Conservation (phyloP, 2,113 vertebrate species). For the Chaenogobius annularis region DNA sequence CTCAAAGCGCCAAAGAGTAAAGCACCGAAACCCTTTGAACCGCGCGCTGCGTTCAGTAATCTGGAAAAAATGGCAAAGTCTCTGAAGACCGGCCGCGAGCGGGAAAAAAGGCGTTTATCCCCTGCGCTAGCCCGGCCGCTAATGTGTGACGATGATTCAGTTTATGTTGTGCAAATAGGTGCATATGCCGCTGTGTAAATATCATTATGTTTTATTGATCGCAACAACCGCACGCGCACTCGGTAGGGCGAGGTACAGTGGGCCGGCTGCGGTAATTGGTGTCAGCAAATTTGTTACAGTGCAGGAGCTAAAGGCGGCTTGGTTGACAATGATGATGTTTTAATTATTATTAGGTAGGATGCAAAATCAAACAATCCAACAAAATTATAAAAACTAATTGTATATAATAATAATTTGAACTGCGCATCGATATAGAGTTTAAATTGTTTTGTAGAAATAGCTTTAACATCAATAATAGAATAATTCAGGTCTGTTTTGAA, state of each 20-base stretch:
- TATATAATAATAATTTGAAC: no score
- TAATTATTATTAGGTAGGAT: neutral
- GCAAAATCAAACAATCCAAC: no score
- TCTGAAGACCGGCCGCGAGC: neutral
- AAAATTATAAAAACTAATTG: no score
- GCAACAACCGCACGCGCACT: neutral
- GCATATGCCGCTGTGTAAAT: neutral
- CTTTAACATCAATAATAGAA: no score
- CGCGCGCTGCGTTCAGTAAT: neutral
- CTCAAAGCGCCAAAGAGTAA: neutral
- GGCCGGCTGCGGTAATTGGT: neutral
- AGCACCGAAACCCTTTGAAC: neutral
- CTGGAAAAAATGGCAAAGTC: neutral
- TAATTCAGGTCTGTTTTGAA: no score
- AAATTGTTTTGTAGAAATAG: no score
- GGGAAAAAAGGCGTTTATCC: neutral
- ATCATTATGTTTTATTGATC: constrained; percentile 7
- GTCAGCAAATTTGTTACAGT: neutral
- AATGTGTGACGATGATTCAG: neutral
- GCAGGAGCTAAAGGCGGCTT: neutral
- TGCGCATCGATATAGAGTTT: no score
- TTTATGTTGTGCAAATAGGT: constrained; percentile 4
- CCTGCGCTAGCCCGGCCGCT: neutral
- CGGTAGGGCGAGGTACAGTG: neutral
- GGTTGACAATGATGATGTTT: neutral